A percentile compares a stretch with the other conserved stretches of the same genome.
Evolutionary conservation across 2,113 vertebrate genomes (phyloP).

Genomic region (Drymodes brunneopygia): DNA sequence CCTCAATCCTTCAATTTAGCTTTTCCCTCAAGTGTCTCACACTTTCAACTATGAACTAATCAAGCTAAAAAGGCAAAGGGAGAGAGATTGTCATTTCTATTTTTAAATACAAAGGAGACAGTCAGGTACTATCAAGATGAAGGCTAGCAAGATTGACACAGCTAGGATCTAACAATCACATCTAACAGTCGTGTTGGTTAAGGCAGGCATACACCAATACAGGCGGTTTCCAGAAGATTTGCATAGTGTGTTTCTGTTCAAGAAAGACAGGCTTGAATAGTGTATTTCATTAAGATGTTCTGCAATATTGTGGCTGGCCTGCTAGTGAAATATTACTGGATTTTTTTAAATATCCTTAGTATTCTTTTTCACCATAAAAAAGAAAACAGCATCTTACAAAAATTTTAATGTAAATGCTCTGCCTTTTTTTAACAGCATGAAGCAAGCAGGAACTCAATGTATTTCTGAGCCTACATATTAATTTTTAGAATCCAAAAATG

Average conservation of each 20-base stretch:
- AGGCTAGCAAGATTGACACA: conserved; percentile 27
- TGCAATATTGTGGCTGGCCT: not conserved
- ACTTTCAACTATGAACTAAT: conserved; percentile 30
- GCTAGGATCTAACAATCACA: not conserved
- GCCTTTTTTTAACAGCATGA: not conserved
- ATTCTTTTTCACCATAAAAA: not conserved
- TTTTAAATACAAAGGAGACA: conserved; percentile 40
- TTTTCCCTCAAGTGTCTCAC: not conserved
- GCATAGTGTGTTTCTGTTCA: not conserved
- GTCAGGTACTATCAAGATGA: not conserved
- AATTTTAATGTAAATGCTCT: not conserved
- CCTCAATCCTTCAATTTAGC: conserved; percentile 27
- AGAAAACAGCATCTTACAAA: not conserved
- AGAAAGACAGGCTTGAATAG: not conserved
- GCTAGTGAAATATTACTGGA: not conserved
- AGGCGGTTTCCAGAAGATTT: not conserved
- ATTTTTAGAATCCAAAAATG: not conserved
- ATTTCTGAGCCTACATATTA: not conserved
- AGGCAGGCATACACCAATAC: not conserved
- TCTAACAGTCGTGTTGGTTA: not conserved
- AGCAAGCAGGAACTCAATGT: not conserved
- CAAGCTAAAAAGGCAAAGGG: not conserved
- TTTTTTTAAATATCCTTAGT: not conserved
- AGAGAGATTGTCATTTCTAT: conserved; percentile 14
- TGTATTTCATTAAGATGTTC: not conserved